Evolutionary conservation across 2,113 vertebrate species (phyloP).

Genomic region (Tonatia bakeri): DNA sequence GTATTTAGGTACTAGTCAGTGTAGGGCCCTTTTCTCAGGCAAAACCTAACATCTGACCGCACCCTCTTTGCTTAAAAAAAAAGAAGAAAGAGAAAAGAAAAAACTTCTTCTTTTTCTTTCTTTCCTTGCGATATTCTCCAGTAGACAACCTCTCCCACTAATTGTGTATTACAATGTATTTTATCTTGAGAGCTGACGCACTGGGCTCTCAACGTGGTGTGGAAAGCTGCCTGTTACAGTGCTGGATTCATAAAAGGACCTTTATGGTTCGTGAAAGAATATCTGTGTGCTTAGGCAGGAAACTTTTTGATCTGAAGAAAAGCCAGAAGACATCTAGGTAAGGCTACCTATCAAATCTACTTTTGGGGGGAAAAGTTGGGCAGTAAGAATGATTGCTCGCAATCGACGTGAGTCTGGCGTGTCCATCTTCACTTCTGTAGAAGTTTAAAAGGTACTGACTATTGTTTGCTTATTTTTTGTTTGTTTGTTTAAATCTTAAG

Average conservation of each 20-base stretch:
- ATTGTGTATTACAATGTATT: slow-evolving; percentile 80
- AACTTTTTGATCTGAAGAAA: slow-evolving; percentile 86
- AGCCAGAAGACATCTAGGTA: slow-evolving; percentile 87
- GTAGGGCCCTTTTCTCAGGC: slow-evolving; percentile 85
- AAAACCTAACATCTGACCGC: slow-evolving; percentile 88
- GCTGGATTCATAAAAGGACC: slow-evolving; percentile 84
- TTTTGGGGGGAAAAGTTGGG: slow-evolving; percentile 67
- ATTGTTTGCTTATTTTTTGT: slow-evolving; percentile 59
- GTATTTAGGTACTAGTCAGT: slow-evolving; percentile 88
- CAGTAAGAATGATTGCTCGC: slow-evolving; percentile 60
- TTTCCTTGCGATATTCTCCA: slow-evolving; percentile 80
- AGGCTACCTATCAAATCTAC: slow-evolving; percentile 79
- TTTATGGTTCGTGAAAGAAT: slow-evolving; percentile 85
- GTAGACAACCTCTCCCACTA: slow-evolving; percentile 80
- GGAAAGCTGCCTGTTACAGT: slow-evolving; percentile 79
- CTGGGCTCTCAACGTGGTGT: slow-evolving; percentile 75
- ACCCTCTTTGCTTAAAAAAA: slow-evolving; percentile 80
- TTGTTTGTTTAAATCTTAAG: slow-evolving; percentile 74
- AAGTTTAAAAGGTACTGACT: slow-evolving; percentile 75
- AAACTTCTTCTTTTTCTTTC: slow-evolving; percentile 76
- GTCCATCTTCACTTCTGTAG: slow-evolving; percentile 68
- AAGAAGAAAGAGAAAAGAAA: not conserved
- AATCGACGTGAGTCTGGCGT: slow-evolving; percentile 60
- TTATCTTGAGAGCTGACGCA: slow-evolving; percentile 79
- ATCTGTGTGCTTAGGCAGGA: slow-evolving; percentile 86